Base-by-base conservation (phyloP, 2,113 vertebrate species). In the Rutilus rutilus region DNA sequence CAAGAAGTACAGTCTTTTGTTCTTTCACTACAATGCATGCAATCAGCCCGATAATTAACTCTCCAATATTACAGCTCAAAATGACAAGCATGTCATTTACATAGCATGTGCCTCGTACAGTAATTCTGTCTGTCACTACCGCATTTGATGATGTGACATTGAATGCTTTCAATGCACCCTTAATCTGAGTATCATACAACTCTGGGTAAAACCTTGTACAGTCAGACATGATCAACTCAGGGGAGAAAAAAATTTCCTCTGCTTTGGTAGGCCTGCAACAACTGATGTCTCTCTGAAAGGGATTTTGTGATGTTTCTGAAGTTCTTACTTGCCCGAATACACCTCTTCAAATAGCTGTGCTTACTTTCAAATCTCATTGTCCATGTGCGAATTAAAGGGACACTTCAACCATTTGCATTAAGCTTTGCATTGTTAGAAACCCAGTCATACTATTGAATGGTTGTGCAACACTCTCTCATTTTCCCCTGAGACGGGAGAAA, bases 41-140 rank as follows among this genome's bases (percentile, higher is more conserved):
- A 73, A 45, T 73, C 39, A 45, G 8, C 11, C 69, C 69, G 19
- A 73, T 8, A 73, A 73, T 73, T 23, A 73, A n/a, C 39, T 73
- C 19, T 23, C 39, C 21, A 73, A 21, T 9, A 5, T 45, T 19
- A n/a, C 69, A 73, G 39, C 33, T 73, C 69, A 73, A 73, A 45
- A 73, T 45, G 19, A 73, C 69, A 73, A 73, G 69, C 69, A 73
- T 73, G 69, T 45, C 21, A 73, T 42, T 73, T 45, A 21, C 19
- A 73, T 73, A 73, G 23, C 69, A 73, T 73, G 69, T 47, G 47
- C 69, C 69, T 23, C 1, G 69, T 73, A 73, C 69, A 73, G 69
- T 73, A 73, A 73, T 73, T 73, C 2, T 23, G 39, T 73, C 21
- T 42, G 69, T 73, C 36, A 73, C 36, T 42, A 73, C 69, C 0